Conservation (phyloP, 1,140 invertebrate species). For the Drosophila yakuba region DNA sequence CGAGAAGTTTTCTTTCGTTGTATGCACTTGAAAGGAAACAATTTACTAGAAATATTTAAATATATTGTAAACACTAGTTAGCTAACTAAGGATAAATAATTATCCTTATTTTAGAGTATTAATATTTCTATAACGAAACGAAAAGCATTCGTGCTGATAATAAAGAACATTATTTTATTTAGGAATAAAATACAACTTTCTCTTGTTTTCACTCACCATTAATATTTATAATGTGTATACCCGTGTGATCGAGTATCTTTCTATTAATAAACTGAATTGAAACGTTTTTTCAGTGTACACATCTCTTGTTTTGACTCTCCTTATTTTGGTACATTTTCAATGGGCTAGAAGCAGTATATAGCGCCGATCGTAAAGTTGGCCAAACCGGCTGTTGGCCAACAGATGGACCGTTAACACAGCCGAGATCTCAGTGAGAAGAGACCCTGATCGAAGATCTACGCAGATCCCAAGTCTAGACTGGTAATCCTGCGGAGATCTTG, state of each 20-base stretch:
- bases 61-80: too few species aligned
- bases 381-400: slow-evolving; percentile 50
- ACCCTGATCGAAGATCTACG: slow-evolving; percentile 34
- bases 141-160: too few species aligned
- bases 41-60: too few species aligned
- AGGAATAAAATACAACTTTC: too few species aligned
- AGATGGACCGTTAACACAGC: slow-evolving; percentile 58
- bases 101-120: too few species aligned
- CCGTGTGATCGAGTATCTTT: too few species aligned
- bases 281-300: background rate
- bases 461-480: slow-evolving; percentile 65
- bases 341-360: slow-evolving; percentile 19
- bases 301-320: background rate
- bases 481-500: slow-evolving; percentile 78
- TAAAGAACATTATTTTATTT: too few species aligned
- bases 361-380: slow-evolving; percentile 70
- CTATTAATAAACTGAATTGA: background rate
- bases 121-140: too few species aligned
- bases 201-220: too few species aligned
- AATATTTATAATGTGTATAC: too few species aligned
- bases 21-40: slow-evolving; percentile 1
- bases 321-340: slow-evolving; percentile 3
- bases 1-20: slow-evolving; percentile 32
- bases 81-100: too few species aligned
- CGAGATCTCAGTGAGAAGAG: slow-evolving; percentile 5